Evolutionary conservation across 2,797 vertebrate genomes (phyloP).

Genomic region (Enteromius afrohamiltoni): DNA sequence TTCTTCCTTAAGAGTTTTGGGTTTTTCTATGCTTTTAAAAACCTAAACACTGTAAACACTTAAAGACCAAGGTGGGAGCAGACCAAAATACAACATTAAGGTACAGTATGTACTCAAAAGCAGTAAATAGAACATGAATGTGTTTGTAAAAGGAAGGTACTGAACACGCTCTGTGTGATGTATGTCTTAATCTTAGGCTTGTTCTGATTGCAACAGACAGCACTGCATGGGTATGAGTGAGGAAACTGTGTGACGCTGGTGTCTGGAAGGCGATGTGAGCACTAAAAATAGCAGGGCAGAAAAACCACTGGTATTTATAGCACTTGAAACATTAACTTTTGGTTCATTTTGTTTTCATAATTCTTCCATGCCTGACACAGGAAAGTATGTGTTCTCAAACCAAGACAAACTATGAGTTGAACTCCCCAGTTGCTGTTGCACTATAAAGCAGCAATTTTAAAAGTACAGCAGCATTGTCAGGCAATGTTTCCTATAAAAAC

Average conservation of each 20-base stretch:
- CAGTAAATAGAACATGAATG: neutral
- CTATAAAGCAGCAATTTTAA: conserved; percentile 10
- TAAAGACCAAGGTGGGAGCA: conserved; percentile 16
- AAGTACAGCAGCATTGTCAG: conserved; percentile 1
- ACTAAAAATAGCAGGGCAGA: conserved; percentile 75
- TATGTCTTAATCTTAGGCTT: conserved; percentile 62
- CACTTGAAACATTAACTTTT: conserved; percentile 76
- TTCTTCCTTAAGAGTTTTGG: conserved; percentile 63
- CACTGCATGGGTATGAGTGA: conserved; percentile 60
- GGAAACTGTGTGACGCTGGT: conserved; percentile 69
- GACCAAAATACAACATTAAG: neutral
- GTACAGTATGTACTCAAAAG: conserved; percentile 20
- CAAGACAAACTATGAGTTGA: conserved; percentile 39
- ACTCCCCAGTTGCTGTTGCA: conserved; percentile 14
- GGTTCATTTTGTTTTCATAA: conserved; percentile 68
- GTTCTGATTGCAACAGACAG: conserved; percentile 67
- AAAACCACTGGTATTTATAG: conserved; percentile 84
- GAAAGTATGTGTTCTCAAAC: conserved; percentile 53
- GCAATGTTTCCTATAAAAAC: conserved; percentile 1
- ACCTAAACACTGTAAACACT: conserved; percentile 14
- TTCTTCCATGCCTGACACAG: conserved; percentile 58
- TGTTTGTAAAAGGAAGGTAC: conserved; percentile 19
- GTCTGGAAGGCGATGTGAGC: conserved; percentile 70
- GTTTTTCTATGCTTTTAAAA: conserved; percentile 66
- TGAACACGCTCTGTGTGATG: conserved; percentile 39